Evolutionary conservation across 2,888 invertebrate genomes (phyloP).

Genomic region (Epistrophe eligans): DNA sequence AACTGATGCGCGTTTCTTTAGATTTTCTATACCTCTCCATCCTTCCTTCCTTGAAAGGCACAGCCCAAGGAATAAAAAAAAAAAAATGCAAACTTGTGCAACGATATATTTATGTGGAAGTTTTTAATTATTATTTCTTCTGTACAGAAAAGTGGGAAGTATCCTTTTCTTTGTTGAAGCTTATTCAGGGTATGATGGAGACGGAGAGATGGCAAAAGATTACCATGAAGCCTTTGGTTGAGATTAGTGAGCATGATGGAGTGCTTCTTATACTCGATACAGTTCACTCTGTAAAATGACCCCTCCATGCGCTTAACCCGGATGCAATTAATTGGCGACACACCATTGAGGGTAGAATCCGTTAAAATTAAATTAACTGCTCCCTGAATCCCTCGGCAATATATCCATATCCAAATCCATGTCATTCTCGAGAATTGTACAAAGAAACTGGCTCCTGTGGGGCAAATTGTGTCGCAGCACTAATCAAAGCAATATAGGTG

Average conservation of each 20-base stretch:
- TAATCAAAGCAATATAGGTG: background rate
- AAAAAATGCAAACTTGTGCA: background rate
- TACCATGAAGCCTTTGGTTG: conserved; percentile 7
- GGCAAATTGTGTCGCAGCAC: conserved; percentile 36
- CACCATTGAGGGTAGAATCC: background rate
- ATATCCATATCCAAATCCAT: conserved; percentile 19
- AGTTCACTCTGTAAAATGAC: conserved; percentile 22
- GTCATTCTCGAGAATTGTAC: conserved; percentile 2
- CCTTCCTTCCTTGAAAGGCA: background rate
- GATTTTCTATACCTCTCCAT: background rate
- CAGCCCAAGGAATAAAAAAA: conserved; percentile 29
- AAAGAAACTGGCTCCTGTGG: background rate
- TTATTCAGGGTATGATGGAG: background rate
- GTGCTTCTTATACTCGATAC: conserved; percentile 14
- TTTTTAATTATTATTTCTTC: conserved; percentile 71
- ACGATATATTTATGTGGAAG: conserved; percentile 41
- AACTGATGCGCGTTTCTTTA: background rate
- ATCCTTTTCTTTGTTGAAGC: conserved; percentile 18
- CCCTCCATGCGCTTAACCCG: conserved; percentile 39
- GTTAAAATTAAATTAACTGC: conserved; percentile 60
- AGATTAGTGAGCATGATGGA: conserved; percentile 31
- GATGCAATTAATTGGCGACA: conserved; percentile 58
- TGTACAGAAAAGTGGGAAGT: conserved; percentile 7
- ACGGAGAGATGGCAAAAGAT: conserved; percentile 9
- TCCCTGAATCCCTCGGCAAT: conserved; percentile 47